Evolutionary conservation across 2,113 vertebrate species (phyloP).

Genomic region (Coregonus clupeaformis): DNA sequence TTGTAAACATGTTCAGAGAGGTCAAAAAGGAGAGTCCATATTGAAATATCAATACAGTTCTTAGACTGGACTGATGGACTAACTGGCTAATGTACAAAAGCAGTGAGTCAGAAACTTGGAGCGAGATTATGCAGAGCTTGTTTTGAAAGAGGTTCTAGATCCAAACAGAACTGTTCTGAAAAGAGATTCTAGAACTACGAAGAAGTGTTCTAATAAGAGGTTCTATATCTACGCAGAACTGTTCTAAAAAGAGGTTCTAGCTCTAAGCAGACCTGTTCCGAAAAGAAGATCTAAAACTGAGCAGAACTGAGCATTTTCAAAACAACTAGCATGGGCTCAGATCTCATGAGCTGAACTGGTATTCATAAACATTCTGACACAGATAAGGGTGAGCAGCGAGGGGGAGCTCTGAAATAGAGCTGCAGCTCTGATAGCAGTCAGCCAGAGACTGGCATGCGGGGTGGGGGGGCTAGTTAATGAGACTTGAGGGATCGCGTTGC

Average conservation of each 20-base stretch:
- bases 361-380: background rate
- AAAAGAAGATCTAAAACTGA: background rate
- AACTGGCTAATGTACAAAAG: background rate
- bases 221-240: background rate
- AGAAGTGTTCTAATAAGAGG: background rate
- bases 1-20: no score
- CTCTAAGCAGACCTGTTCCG: no score
- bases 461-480: background rate
- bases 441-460: background rate
- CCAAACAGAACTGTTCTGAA: background rate
- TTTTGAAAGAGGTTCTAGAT: background rate
- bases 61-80: no score
- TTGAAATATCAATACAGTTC: no score
- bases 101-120: background rate
- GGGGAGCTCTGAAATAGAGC: conserved; percentile 11
- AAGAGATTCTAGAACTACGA: background rate
- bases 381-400: conserved; percentile 1
- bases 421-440: background rate
- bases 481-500: conserved; percentile 56
- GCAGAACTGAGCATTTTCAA: background rate
- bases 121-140: background rate
- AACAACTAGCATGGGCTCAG: background rate
- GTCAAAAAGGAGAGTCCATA: no score
- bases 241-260: no score
- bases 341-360: background rate